A percentile compares a stretch with the other conserved stretches of the same genome.
Evolutionary conservation across 2,888 invertebrate genomes (phyloP).

Genomic region (Odontothrips loti): DNA sequence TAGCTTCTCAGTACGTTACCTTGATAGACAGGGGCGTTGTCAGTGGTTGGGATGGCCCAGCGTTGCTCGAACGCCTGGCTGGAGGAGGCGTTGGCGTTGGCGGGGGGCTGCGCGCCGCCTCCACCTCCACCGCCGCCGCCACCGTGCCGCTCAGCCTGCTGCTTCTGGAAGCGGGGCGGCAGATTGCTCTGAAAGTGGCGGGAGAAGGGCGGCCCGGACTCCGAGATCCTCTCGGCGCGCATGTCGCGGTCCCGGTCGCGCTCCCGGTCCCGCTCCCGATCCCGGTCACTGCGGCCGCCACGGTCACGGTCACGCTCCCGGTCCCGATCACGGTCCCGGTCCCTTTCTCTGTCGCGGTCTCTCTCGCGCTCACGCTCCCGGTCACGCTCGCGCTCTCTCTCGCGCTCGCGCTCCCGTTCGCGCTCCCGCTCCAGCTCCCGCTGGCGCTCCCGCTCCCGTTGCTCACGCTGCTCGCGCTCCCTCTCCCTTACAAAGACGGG

Average conservation of each 20-base stretch:
- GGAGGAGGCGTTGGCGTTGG: constrained; percentile 17
- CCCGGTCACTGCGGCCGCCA: constrained; percentile 42
- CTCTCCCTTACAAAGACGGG: constrained; percentile 38
- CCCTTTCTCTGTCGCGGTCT: background rate
- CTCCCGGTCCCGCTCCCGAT: constrained; percentile 40
- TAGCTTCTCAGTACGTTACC: background rate
- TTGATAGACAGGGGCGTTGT: constrained; percentile 29
- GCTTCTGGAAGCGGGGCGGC: constrained; percentile 79
- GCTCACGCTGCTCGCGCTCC: constrained; percentile 39
- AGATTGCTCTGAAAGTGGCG: constrained; percentile 75
- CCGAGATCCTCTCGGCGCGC: constrained; percentile 40
- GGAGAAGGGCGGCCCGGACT: constrained; percentile 50
- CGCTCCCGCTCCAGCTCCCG: constrained; percentile 27
- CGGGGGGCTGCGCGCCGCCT: background rate
- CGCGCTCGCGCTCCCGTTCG: background rate
- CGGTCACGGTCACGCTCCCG: constrained; percentile 43
- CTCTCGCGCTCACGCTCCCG: background rate
- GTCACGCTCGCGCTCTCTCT: background rate
- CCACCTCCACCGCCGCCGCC: background rate
- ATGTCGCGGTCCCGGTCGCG: constrained; percentile 48
- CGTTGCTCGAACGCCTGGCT: constrained; percentile 34
- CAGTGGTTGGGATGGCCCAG: constrained; percentile 33
- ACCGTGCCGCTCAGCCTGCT: constrained; percentile 55
- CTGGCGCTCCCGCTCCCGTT: constrained; percentile 40
- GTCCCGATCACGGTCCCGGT: background rate